Conservation (phyloP, 2,113 vertebrate genomes). For the Pteronura brasiliensis region DNA sequence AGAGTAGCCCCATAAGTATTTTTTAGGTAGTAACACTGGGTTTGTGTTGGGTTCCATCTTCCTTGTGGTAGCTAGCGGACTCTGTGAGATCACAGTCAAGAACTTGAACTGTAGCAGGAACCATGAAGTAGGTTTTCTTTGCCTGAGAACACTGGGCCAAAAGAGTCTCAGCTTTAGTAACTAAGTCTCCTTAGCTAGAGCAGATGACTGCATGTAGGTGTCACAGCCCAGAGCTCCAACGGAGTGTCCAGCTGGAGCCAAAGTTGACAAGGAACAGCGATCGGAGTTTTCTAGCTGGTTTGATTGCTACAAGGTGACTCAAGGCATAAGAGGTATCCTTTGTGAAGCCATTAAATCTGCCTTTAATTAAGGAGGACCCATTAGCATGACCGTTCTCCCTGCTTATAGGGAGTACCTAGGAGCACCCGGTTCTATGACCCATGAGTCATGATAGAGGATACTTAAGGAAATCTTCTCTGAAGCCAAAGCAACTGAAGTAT, state of each 20-base stretch:
- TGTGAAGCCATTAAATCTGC: accelerated
- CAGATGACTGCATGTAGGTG: not conserved
- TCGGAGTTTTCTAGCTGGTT: not conserved
- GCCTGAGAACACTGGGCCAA: not conserved
- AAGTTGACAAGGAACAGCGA: accelerated
- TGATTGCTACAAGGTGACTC: not conserved
- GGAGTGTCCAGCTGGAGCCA: not conserved
- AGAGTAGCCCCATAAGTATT: accelerated
- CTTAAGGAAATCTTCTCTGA: not conserved
- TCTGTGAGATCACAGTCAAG: not conserved
- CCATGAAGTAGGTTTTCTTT: not conserved
- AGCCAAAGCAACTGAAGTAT: not conserved
- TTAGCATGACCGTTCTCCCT: not conserved
- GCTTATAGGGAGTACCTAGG: accelerated
- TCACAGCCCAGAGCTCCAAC: not conserved
- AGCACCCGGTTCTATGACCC: not conserved
- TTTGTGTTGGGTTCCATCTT: not conserved
- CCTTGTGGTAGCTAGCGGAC: not conserved
- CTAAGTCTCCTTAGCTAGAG: not conserved
- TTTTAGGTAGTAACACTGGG: too few species aligned
- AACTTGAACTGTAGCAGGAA: not conserved
- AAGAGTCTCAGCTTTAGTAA: not conserved
- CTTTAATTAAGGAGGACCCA: not conserved
- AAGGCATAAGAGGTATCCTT: not conserved
- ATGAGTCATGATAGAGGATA: accelerated